A percentile compares a stretch with the other conserved stretches of the same genome.
phyloP scores from a whole-genome alignment of 2,797 vertebrate genomes.

The Lacerta agilis region DNA sequence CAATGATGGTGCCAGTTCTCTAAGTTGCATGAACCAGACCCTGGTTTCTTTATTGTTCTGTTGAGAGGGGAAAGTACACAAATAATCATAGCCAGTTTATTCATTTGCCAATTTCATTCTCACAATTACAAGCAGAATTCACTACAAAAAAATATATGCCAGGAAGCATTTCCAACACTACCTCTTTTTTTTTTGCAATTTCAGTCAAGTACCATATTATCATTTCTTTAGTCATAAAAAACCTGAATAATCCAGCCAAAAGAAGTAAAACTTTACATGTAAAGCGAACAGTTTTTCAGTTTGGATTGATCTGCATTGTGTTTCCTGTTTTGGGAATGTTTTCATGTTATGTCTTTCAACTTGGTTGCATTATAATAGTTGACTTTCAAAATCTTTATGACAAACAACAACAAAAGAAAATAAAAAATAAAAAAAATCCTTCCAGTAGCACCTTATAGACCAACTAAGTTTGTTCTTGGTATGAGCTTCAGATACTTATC shows the following conservation, averaged over 20 bases:
- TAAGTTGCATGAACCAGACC: neutral
- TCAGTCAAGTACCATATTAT: conserved; percentile 57
- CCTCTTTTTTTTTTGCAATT: conserved; percentile 32
- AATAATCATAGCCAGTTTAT: conserved; percentile 52
- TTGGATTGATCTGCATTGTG: neutral
- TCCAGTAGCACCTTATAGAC: too few species aligned
- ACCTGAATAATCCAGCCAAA: neutral
- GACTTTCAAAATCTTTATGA: neutral
- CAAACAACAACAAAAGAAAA: neutral
- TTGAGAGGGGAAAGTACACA: conserved; percentile 44
- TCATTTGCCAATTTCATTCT: conserved; percentile 57
- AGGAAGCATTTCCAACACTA: conserved; percentile 57
- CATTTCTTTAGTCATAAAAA: conserved; percentile 42
- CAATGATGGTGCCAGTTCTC: neutral
- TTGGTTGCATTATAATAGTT: neutral
- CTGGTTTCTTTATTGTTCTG: conserved; percentile 17
- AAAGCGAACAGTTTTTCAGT: neutral
- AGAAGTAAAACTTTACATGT: neutral
- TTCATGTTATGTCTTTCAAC: neutral
- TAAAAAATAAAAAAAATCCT: too few species aligned
- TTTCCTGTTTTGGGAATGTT: neutral
- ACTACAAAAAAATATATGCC: conserved; percentile 19
- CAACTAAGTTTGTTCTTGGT: too few species aligned
- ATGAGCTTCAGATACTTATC: too few species aligned
- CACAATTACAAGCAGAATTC: conserved; percentile 50